A percentile compares a stretch with the other conserved stretches of the same genome.
Evolutionary conservation across 2,797 vertebrate species (phyloP).

Genomic region (Betta splendens): DNA sequence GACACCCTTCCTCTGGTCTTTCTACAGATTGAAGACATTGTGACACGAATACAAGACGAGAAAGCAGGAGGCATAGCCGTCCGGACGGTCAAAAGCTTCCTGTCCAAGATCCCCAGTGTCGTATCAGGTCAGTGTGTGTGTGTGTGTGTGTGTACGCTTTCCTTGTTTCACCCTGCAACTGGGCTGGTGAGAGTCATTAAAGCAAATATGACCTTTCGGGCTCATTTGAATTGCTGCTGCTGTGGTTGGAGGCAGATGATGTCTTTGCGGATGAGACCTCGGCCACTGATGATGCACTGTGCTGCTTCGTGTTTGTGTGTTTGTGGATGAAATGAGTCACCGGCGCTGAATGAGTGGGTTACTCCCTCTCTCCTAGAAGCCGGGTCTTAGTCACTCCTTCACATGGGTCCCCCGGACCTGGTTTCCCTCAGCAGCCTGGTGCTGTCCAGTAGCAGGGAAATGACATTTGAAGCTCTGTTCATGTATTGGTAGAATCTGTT

Average conservation of each 20-base stretch:
- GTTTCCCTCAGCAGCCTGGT: slow-evolving; percentile 41
- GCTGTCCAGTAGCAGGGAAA: slow-evolving; percentile 44
- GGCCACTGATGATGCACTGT: slow-evolving; percentile 26
- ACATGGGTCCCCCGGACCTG: slow-evolving; percentile 32
- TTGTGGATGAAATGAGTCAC: slow-evolving; percentile 62
- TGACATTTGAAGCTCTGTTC: slow-evolving; percentile 30
- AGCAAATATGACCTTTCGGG: slow-evolving; percentile 67
- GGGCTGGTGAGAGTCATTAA: slow-evolving; percentile 34
- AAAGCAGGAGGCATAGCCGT: slow-evolving; percentile 92
- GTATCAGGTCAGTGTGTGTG: slow-evolving; percentile 85
- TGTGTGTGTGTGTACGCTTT: slow-evolving; percentile 10
- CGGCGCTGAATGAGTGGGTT: slow-evolving; percentile 33
- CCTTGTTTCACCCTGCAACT: not conserved
- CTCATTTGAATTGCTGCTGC: slow-evolving; percentile 61
- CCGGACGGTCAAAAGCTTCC: slow-evolving; percentile 96
- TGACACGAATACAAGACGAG: slow-evolving; percentile 94
- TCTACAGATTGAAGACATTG: slow-evolving; percentile 91
- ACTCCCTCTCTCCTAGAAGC: slow-evolving; percentile 43
- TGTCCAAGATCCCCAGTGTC: slow-evolving; percentile 97
- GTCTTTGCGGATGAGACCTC: slow-evolving; percentile 52
- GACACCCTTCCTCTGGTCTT: slow-evolving; percentile 28
- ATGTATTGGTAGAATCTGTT: slow-evolving; percentile 29
- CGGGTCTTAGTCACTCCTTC: slow-evolving; percentile 58
- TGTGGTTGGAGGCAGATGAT: slow-evolving; percentile 51
- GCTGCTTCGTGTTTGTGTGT: slow-evolving; percentile 32